These are phyloP conservation scores for Leptoteleia sp. DNA, from an alignment of 1,140 invertebrate genomes.

Conservation along the genomic window DNA sequence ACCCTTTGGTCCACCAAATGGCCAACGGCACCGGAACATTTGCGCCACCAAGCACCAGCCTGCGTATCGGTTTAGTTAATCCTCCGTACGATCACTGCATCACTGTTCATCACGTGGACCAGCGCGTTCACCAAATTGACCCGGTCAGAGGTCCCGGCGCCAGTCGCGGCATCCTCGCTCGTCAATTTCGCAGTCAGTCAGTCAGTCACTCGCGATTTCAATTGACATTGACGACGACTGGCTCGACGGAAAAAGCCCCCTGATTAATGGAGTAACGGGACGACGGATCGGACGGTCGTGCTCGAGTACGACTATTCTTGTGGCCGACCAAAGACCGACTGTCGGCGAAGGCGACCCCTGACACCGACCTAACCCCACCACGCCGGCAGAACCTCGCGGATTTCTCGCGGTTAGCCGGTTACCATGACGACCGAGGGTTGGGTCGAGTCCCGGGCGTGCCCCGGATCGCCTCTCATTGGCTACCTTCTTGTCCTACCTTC, in stretches of 20 bases:
- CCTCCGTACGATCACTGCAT: slow-evolving; percentile 15
- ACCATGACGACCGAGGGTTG: slow-evolving; percentile 80
- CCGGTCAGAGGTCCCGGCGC: slow-evolving; percentile 34
- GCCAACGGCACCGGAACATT: slow-evolving; percentile 33
- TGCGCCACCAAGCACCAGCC: slow-evolving; percentile 7
- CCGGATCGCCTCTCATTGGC: slow-evolving; percentile 78
- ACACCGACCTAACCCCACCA: slow-evolving; percentile 79
- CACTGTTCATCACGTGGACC: slow-evolving; percentile 37
- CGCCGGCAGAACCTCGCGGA: slow-evolving; percentile 70
- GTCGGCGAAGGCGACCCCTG: slow-evolving; percentile 80
- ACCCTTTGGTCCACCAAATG: slow-evolving; percentile 10
- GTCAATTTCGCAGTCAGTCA: slow-evolving; percentile 18
- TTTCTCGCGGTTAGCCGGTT: slow-evolving; percentile 78
- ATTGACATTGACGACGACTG: slow-evolving; percentile 13
- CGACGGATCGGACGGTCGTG: slow-evolving; percentile 68
- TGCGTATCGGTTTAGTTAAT: slow-evolving; percentile 13
- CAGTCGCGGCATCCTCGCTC: slow-evolving; percentile 13
- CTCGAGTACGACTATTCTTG: slow-evolving; percentile 78
- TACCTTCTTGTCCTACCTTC: slow-evolving; percentile 66
- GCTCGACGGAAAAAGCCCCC: slow-evolving; percentile 52
- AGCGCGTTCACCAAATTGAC: slow-evolving; percentile 34
- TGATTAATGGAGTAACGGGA: slow-evolving; percentile 16
- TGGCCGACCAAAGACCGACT: slow-evolving; percentile 81
- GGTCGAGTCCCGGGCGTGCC: slow-evolving; percentile 79
- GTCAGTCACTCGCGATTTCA: slow-evolving; percentile 59